phyloP scores from a whole-genome alignment of 53 echinoderm and acorn worm species.

The Antedon mediterranea region DNA sequence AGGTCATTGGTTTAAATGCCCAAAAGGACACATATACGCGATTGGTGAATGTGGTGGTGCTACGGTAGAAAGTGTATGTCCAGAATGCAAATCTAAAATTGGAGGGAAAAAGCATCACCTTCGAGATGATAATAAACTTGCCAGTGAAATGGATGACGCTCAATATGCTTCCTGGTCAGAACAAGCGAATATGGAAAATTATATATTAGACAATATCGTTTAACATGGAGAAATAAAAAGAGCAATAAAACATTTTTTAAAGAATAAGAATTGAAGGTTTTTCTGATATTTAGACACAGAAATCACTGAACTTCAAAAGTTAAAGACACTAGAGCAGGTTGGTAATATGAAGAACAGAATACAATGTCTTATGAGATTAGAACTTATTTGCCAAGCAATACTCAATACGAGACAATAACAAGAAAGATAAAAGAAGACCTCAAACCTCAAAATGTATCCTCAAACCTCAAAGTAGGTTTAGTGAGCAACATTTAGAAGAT shows the following conservation, averaged over 20 bases:
- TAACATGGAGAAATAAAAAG: no score
- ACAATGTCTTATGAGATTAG: background rate
- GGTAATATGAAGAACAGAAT: background rate
- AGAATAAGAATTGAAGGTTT: no score
- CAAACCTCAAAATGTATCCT: background rate
- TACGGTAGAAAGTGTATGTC: no score
- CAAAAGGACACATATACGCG: no score
- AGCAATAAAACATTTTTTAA: no score
- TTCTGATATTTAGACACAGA: no score
- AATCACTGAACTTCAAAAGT: background rate
- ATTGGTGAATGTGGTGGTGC: no score
- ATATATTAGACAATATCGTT: no score
- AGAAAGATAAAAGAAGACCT: background rate
- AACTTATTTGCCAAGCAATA: background rate
- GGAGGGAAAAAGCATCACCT: slow-evolving; percentile 48
- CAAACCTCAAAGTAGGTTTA: background rate
- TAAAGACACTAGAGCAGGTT: background rate
- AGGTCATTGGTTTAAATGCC: no score
- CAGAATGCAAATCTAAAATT: slow-evolving; percentile 48
- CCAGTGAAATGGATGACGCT: slow-evolving; percentile 82
- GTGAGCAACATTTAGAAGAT: background rate
- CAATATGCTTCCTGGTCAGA: slow-evolving; percentile 49
- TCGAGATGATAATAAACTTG: slow-evolving; percentile 38
- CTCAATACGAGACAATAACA: background rate
- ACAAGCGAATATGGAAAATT: slow-evolving; percentile 63